Conservation (phyloP, 2,113 vertebrate genomes). For the Genyomyrus donnyi region DNA sequence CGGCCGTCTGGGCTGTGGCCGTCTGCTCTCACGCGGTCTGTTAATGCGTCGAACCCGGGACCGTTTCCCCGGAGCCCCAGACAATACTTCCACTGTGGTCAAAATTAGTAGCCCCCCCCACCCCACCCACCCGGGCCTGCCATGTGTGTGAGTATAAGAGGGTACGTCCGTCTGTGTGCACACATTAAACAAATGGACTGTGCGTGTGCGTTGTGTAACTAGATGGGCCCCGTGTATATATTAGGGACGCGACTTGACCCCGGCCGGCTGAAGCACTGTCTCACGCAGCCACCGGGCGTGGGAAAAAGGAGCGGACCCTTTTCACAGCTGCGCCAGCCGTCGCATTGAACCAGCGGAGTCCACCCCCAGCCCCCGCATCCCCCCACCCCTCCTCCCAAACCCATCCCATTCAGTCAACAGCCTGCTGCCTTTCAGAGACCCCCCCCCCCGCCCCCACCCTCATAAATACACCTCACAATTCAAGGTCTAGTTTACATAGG, state of each 20-base stretch:
- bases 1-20: conserved; percentile 26
- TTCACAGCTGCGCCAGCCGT: conserved; percentile 81
- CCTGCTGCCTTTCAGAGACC: conserved; percentile 53
- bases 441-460: conserved; percentile 21
- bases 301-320: conserved; percentile 85
- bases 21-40: conserved; percentile 29
- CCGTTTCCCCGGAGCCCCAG: conserved; percentile 38
- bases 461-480: conserved; percentile 72
- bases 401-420: conserved; percentile 52
- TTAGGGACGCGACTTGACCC: conserved; percentile 80
- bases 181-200: conserved; percentile 68
- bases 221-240: conserved; percentile 70
- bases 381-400: conserved; percentile 40
- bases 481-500: conserved; percentile 55
- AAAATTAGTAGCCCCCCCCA: conserved; percentile 56
- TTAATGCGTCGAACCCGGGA: conserved; percentile 47
- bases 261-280: conserved; percentile 64
- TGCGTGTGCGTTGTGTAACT: conserved; percentile 62
- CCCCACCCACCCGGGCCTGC: conserved; percentile 17
- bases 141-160: conserved; percentile 20
- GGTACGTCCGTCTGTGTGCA: conserved; percentile 52
- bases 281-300: conserved; percentile 71
- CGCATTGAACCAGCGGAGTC: conserved; percentile 76
- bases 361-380: conserved; percentile 32
- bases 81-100: conserved; percentile 51